Conservation (phyloP, 2,797 vertebrate species). For the Meriones psammophilus region DNA sequence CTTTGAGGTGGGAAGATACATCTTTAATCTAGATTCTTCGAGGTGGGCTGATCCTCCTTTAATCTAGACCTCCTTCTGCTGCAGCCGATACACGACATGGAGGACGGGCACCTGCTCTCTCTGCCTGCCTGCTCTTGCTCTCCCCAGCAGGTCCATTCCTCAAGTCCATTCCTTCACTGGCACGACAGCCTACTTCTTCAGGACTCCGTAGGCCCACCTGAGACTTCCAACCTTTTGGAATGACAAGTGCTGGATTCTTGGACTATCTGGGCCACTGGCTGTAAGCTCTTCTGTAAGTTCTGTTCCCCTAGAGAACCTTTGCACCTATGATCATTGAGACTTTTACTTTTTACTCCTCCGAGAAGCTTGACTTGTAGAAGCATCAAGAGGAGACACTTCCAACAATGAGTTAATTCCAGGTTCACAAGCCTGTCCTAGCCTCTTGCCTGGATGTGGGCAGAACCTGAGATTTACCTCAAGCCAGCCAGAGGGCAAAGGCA, state of each 20-base stretch:
- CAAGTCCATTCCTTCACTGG: neutral
- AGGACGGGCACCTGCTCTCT: neutral
- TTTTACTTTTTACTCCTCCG: neutral
- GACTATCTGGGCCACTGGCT: neutral
- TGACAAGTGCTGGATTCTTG: neutral
- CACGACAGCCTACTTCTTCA: neutral
- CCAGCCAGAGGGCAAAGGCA: too few relatives aligned
- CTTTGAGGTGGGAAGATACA: neutral
- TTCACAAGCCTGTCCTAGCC: neutral
- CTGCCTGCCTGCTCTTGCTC: neutral
- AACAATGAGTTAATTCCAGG: neutral
- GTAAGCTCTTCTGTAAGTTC: neutral
- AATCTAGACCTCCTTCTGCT: neutral
- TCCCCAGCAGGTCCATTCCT: neutral
- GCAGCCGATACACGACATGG: neutral
- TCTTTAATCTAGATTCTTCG: neutral
- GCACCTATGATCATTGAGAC: neutral
- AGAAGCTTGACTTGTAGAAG: neutral
- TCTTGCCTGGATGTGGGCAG: too few relatives aligned
- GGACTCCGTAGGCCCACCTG: too few relatives aligned
- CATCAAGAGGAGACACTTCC: neutral
- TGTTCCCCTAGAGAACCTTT: neutral
- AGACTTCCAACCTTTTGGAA: neutral
- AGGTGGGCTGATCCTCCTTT: neutral
- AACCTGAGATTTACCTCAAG: too few relatives aligned